These are phyloP conservation scores for Rotaria socialis DNA, from an alignment of 2,888 invertebrate genomes.

Conservation along the genomic window DNA sequence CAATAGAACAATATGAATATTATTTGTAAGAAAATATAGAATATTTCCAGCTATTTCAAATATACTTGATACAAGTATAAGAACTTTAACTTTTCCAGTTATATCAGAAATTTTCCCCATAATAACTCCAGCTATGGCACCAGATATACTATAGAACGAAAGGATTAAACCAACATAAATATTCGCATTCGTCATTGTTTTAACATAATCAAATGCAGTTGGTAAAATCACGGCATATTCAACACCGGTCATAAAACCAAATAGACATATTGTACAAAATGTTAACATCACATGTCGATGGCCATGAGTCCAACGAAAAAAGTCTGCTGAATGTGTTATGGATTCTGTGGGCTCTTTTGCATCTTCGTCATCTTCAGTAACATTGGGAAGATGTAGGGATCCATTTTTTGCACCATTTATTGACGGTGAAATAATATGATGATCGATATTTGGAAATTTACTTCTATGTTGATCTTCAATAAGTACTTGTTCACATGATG, in stretches of 20 bases:
- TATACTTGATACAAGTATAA: constrained; percentile 56
- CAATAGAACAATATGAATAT: constrained; percentile 57
- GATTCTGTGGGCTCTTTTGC: not conserved
- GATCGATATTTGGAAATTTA: not conserved
- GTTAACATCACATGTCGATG: constrained; percentile 11
- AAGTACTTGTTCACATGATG: not conserved
- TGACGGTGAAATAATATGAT: not conserved
- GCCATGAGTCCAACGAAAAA: constrained; percentile 6
- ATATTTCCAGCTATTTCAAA: constrained; percentile 58
- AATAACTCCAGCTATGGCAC: constrained; percentile 51
- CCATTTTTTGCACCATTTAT: not conserved
- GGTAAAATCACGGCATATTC: constrained; percentile 62
- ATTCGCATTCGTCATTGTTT: constrained; percentile 40
- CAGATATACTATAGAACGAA: constrained; percentile 59
- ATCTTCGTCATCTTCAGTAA: not conserved
- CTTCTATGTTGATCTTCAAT: not conserved
- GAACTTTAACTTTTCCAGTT: constrained; percentile 54
- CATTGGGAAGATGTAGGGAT: not conserved
- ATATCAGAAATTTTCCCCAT: constrained; percentile 53
- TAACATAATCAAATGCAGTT: constrained; percentile 56
- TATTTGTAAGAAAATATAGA: constrained; percentile 59
- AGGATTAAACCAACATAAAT: constrained; percentile 60
- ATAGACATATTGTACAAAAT: constrained; percentile 49
- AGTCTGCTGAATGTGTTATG: not conserved
- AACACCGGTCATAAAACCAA: constrained; percentile 57